Base-by-base conservation (phyloP, 2,797 vertebrate genomes). In the Mus spretus region DNA sequence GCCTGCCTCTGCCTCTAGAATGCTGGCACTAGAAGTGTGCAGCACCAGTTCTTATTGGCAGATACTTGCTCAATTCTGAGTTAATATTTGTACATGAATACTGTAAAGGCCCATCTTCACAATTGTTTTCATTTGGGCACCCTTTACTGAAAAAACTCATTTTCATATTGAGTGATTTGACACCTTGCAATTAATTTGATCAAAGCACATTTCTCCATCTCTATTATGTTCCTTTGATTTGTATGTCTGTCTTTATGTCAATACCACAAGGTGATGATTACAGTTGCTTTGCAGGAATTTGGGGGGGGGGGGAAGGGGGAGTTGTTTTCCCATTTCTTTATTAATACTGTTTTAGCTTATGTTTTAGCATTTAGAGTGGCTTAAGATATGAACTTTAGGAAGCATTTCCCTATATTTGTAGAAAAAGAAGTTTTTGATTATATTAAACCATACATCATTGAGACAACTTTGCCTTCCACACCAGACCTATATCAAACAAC, bases 381-480 rank as follows among this genome's bases (percentile, higher is more conserved):
- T 44, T 40, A 31, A 77, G 24, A 89, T n/a, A n/a, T 82, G 34
- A 78, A 83, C 57, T 82, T 95, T 92, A 93, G 37, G 59, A 91
- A 65, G 34, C 31, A 86, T 61, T 86, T 93, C 89, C 28, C 85
- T n/a, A 26, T 77, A 37, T 88, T 80, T 94, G 40, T 57, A 22
- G 6, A 6, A n/a, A 82, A 87, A 67, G 6, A 91, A 72, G 24
- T 40, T 37, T 94, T 96, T 65, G 11, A 79, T 37, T 82, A 0
- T 59, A 86, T 20, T 78, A 81, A 81, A 89, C 31, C 61, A n/a
- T 22, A 93, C 19, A 37, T 82, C 80, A 26, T 91, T 55, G 40
- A 34, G 19, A 50, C 7, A 11, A n/a, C 12, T 77, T 94, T 70
- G 37, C 4, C 85, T 96, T 82, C 26, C 44, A 90, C 4, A 50